Conservation (phyloP, 2,797 vertebrate genomes). For the Lepilemur ruficaudatus region DNA sequence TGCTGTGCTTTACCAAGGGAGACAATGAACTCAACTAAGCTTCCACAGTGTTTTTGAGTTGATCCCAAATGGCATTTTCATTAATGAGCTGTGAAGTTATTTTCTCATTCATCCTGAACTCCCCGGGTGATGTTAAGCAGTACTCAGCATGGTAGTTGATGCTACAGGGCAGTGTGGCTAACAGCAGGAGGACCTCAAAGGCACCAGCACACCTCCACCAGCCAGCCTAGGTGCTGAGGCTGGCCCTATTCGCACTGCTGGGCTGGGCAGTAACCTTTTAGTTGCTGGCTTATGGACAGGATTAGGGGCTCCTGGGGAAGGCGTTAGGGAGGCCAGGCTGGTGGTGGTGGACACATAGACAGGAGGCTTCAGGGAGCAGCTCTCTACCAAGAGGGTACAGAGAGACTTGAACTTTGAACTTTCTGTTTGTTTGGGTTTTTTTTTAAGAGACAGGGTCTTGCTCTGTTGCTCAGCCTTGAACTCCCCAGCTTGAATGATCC, state of each 20-base stretch:
- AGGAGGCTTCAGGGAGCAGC: background rate
- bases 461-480: background rate
- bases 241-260: background rate
- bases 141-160: background rate
- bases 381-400: background rate
- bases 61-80: background rate
- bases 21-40: background rate
- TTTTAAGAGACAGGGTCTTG: background rate
- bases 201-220: background rate
- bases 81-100: background rate
- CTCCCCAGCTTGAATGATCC: background rate
- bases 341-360: background rate
- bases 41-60: background rate
- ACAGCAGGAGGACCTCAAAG: background rate
- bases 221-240: background rate
- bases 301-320: background rate
- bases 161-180: background rate
- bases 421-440: background rate
- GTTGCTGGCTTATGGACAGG: background rate
- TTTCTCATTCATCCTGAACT: constrained; percentile 26
- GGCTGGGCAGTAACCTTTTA: background rate
- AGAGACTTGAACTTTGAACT: background rate
- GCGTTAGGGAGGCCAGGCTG: background rate
- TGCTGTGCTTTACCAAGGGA: background rate
- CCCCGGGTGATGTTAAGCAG: background rate